A percentile compares a stretch with the other conserved stretches of the same genome.
Conservation (phyloP, 2,888 invertebrate genomes). For the Camponotus fellah region DNA sequence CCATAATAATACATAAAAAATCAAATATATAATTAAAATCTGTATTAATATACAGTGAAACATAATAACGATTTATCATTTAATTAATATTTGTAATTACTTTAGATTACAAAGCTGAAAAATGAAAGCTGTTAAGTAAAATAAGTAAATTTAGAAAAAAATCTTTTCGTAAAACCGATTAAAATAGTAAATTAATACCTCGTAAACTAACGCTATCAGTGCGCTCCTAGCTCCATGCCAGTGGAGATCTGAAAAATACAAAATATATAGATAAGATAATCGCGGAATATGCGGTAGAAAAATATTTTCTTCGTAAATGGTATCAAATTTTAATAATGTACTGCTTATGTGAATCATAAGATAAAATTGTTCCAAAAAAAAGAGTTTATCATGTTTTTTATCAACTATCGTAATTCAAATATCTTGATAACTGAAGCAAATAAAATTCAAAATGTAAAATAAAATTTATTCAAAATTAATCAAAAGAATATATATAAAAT, state of each 20-base stretch:
- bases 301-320: neutral
- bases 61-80: neutral
- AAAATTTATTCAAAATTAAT: neutral
- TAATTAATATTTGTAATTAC: neutral
- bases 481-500: neutral
- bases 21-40: neutral
- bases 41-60: neutral
- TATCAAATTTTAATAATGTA: neutral
- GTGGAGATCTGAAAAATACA: conserved; percentile 85
- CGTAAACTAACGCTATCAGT: conserved; percentile 85
- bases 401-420: neutral
- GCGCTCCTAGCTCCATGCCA: conserved; percentile 86
- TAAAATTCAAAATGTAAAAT: neutral
- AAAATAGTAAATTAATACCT: conserved; percentile 72
- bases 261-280: conserved; percentile 15
- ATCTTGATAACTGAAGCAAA: neutral
- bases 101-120: neutral
- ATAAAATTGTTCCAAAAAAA: neutral
- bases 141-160: neutral
- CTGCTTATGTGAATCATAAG: neutral
- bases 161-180: neutral
- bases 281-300: neutral
- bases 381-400: neutral
- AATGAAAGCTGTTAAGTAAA: neutral
- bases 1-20: neutral